Evolutionary conservation across 2,113 vertebrate genomes (phyloP), one percentile per base, ranked within the genome.

Genomic region (Paralichthys olivaceus): DNA sequence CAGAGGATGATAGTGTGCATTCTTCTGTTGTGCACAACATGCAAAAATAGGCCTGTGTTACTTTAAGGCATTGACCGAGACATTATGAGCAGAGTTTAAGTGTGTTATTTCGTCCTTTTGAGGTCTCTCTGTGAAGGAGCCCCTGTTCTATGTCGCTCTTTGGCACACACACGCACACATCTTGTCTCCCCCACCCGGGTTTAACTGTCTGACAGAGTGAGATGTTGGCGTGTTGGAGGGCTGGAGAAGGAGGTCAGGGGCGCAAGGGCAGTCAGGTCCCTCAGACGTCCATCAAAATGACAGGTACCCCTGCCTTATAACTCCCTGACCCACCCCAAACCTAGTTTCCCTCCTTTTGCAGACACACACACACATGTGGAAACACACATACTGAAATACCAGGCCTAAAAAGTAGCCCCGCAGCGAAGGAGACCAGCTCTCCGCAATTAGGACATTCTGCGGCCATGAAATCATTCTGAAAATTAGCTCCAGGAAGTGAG

Each of bases 371-470:
- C 65, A 53, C 57, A 29, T 40, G 37, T 23, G 37, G 60, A 40
- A 62, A 62, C 80, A 75, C 69, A 69, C n/a, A 29, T 76, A 64
- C 60, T 69, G 78, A 87, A 85, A 88, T 84, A 79, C 72, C 81
- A 79, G 75, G 79, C 79, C 85, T 89, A 81, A 83, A 91, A 89
- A 89, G 89, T 90, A 86, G 81, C 90, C 91, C 90, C 73, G 86
- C 90, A 92, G 92, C 85, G 84, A 91, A 85, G 79, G 83, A 89
- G 91, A 86, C 88, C 90, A 92, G 93, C 87, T 89, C 92, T 87
- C 90, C 29, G 70, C 91, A 94, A 94, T 94, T 93, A 94, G 91
- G 74, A 90, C 91, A 93, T 93, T 94, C 92, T 94, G 86, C 32
- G 88, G 90, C 85, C 88, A 93, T 94, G 93, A 93, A 93, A 92